A percentile compares a stretch with the other conserved stretches of the same genome.
These are phyloP conservation scores for Microplitis manilae DNA, from an alignment of 2,888 invertebrate species.

Conservation along the genomic window DNA sequence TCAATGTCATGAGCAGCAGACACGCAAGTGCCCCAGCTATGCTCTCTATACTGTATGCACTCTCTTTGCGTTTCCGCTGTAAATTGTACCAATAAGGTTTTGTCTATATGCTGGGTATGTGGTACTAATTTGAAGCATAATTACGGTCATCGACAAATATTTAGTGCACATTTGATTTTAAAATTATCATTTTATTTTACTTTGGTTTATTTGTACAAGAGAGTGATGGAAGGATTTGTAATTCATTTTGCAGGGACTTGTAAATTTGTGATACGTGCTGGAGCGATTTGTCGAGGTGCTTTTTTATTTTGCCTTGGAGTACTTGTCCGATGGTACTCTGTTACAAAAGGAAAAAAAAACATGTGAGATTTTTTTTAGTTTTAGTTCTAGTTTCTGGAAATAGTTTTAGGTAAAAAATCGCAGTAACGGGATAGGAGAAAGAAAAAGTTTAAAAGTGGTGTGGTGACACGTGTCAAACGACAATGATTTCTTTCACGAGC, in stretches of 20 bases:
- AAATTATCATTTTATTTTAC: conserved; percentile 3
- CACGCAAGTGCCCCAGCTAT: conserved; percentile 18
- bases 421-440: not conserved
- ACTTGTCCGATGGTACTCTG: conserved; percentile 48
- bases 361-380: conserved; percentile 32
- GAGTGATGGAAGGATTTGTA: not conserved
- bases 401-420: not conserved
- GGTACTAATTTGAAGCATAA: conserved; percentile 33
- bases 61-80: conserved; percentile 5
- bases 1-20: conserved; percentile 59
- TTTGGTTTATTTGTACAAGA: not conserved
- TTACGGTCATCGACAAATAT: not conserved
- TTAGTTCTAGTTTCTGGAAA: not conserved
- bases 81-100: conserved; percentile 29
- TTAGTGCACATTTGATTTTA: not conserved
- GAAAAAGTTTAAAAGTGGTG: conserved; percentile 21
- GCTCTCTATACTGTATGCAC: not conserved
- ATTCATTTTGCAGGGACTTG: conserved; percentile 41
- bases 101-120: conserved; percentile 28
- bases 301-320: conserved; percentile 45
- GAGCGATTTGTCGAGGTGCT: conserved; percentile 51
- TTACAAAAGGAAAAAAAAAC: not conserved
- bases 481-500: conserved; percentile 54
- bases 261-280: conserved; percentile 49
- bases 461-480: conserved; percentile 53